A percentile compares a stretch with the other conserved stretches of the same genome.
phyloP scores from a whole-genome alignment of 2,888 invertebrate genomes.

The Orthosia gracilis region DNA sequence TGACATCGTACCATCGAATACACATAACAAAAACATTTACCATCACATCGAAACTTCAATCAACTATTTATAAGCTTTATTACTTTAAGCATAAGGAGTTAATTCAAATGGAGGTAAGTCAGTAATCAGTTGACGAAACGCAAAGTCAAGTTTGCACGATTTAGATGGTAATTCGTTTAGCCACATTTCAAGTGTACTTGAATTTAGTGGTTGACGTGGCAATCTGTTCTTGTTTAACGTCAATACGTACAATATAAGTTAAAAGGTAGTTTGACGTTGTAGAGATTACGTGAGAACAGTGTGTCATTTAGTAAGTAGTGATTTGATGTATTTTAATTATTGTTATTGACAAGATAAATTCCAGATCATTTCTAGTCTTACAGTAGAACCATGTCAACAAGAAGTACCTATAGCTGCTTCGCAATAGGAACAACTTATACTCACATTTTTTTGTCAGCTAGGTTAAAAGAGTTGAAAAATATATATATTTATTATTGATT shows the following conservation, averaged over 20 bases:
- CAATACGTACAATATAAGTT: neutral
- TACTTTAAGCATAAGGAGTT: slow-evolving; percentile 4
- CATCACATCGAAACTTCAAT: neutral
- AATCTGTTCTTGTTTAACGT: slow-evolving; percentile 26
- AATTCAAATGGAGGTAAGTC: slow-evolving; percentile 4
- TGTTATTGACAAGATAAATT: neutral
- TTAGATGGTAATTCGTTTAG: slow-evolving; percentile 54
- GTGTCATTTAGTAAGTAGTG: neutral
- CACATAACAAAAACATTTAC: slow-evolving; percentile 50
- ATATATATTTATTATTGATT: no score
- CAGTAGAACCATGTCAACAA: no score
- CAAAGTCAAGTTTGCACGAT: slow-evolving; percentile 39
- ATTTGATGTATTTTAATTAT: neutral
- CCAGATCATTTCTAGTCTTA: no score
- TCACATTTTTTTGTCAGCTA: no score
- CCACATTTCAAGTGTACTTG: slow-evolving; percentile 44
- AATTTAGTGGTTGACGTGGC: slow-evolving; percentile 17
- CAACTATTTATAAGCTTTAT: slow-evolving; percentile 27
- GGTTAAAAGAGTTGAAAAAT: no score
- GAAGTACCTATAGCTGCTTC: no score
- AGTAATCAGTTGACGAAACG: slow-evolving; percentile 17
- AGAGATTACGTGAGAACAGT: neutral
- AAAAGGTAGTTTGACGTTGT: neutral
- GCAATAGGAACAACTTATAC: no score
- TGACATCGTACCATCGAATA: slow-evolving; percentile 65